Evolutionary conservation across 2,888 invertebrate genomes (phyloP).

Genomic region (Calephelis perditalis): DNA sequence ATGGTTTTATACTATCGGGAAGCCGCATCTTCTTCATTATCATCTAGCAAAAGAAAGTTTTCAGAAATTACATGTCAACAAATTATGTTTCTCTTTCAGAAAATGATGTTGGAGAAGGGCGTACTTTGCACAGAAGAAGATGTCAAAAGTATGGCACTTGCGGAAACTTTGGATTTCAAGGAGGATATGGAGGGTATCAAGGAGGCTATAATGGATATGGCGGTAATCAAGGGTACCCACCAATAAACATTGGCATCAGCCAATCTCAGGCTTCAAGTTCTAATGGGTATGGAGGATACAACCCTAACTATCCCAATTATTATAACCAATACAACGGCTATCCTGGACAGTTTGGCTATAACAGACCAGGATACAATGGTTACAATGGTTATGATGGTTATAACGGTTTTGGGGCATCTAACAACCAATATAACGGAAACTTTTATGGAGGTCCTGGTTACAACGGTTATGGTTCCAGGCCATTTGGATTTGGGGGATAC

Average conservation of each 20-base stretch:
- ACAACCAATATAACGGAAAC: conserved; percentile 66
- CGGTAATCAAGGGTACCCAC: conserved; percentile 36
- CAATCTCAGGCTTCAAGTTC: conserved; percentile 64
- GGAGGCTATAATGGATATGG: conserved; percentile 32
- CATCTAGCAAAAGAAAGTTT: too few relatives aligned
- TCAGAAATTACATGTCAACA: background rate
- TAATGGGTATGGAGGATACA: conserved; percentile 48
- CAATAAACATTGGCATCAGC: conserved; percentile 67
- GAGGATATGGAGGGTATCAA: conserved; percentile 36
- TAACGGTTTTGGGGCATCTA: conserved; percentile 51
- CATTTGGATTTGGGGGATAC: conserved; percentile 35
- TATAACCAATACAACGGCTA: conserved; percentile 37
- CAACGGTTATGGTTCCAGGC: conserved; percentile 37
- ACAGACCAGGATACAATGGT: conserved; percentile 50
- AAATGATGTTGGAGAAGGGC: conserved; percentile 37
- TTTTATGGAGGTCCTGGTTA: conserved; percentile 42
- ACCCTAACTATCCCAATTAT: conserved; percentile 39
- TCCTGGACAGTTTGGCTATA: conserved; percentile 27
- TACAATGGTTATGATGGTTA: conserved; percentile 20
- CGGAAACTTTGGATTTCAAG: conserved; percentile 25
- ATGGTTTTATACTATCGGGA: too few relatives aligned
- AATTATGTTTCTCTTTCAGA: conserved; percentile 19
- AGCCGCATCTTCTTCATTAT: too few relatives aligned
- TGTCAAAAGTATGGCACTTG: conserved; percentile 55
- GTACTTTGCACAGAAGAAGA: conserved; percentile 44